phyloP scores from a whole-genome alignment of 2,888 invertebrate genomes.

The Heliconius charithonia region DNA sequence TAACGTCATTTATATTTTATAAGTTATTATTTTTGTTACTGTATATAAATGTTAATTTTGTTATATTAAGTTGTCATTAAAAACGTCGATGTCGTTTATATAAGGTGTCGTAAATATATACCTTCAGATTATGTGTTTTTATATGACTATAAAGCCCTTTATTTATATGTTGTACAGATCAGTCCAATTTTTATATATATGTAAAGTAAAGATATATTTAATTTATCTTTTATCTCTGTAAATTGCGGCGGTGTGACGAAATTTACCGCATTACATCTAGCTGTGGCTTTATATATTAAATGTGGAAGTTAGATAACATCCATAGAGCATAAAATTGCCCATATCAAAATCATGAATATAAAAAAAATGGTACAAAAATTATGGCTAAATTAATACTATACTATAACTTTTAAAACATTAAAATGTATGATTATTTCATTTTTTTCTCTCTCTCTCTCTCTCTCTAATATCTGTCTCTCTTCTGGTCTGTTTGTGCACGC shows the following conservation, averaged over 20 bases:
- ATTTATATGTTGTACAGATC: not conserved
- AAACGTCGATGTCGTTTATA: not conserved
- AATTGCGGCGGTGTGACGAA: slow-evolving; percentile 2
- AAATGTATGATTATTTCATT: too few relatives aligned
- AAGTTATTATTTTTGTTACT: not conserved
- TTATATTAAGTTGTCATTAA: not conserved
- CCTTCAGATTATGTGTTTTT: not conserved
- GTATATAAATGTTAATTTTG: not conserved
- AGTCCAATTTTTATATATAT: not conserved
- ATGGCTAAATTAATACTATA: too few relatives aligned
- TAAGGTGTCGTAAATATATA: not conserved
- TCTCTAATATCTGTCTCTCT: too few relatives aligned
- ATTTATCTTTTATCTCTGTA: not conserved
- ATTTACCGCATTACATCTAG: not conserved
- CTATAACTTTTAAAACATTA: too few relatives aligned
- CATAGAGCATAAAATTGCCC: not conserved
- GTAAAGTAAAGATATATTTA: not conserved
- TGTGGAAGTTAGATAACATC: not conserved
- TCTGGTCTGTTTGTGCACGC: too few relatives aligned
- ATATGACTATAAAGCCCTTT: not conserved
- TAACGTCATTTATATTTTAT: not conserved
- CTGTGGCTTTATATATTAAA: not conserved
- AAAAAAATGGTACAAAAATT: not conserved
- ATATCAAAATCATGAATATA: not conserved
- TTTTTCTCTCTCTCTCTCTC: too few relatives aligned